Conservation (phyloP, 2,113 vertebrate species). For the Anhinga anhinga region DNA sequence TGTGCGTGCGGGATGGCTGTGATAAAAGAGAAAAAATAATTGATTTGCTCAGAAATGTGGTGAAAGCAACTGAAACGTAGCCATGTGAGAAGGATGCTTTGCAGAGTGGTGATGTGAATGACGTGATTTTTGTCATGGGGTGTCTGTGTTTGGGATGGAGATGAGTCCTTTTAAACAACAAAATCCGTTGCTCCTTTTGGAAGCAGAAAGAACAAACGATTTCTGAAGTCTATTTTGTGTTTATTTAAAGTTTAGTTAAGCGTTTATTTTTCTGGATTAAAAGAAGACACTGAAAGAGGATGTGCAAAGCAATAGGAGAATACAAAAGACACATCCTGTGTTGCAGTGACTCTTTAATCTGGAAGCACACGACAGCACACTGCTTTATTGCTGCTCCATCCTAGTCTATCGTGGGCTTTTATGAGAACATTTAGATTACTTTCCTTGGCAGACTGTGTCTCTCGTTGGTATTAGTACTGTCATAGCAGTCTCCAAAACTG, state of each 20-base stretch:
- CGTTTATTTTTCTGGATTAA: background rate
- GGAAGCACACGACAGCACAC: rapidly evolving
- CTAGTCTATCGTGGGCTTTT: background rate
- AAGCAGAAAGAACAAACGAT: background rate
- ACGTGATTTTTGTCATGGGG: rapidly evolving
- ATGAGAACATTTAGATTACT: background rate
- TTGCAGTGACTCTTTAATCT: background rate
- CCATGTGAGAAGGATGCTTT: background rate
- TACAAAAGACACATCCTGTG: rapidly evolving
- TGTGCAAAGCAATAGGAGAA: rapidly evolving
- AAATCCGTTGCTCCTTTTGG: background rate
- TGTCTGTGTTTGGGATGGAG: background rate
- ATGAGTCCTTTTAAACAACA: background rate
- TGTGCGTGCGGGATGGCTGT: background rate
- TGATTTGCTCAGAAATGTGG: background rate
- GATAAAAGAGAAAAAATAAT: background rate
- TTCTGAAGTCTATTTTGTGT: background rate
- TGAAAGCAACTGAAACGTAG: background rate
- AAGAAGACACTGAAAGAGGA: background rate
- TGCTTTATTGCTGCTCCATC: background rate
- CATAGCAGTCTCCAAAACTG: background rate
- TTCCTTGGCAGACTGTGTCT: background rate
- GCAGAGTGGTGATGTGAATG: rapidly evolving
- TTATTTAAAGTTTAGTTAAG: background rate
- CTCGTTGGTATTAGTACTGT: rapidly evolving